Base-by-base conservation (phyloP, 2,888 invertebrate species). In the Lampropteryx suffumata region DNA sequence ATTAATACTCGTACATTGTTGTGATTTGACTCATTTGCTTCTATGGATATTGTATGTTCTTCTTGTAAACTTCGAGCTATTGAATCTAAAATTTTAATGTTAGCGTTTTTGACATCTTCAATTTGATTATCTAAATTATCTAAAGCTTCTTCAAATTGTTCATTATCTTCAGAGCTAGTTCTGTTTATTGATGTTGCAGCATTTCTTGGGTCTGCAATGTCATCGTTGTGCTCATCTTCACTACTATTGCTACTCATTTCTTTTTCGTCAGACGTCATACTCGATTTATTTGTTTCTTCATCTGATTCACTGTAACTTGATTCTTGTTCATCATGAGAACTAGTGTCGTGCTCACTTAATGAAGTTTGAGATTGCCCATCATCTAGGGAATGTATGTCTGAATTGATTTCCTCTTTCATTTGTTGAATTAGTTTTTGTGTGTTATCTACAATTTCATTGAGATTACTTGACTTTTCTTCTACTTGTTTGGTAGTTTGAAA, bases 361-460 rank as follows among this genome's bases (percentile, higher is more conserved):
- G 88, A 89, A 10, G 86, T 80, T 46, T 59, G 54, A n/a, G 59
- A 57, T 51, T 86, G 88, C 51, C 75, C 75, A 14, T 78, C 84
- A 56, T 82, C 82, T 24, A 85, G 73, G n/a, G 87, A 89, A 67
- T 91, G 92, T 62, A 93, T 92, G 65, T 92, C 92, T 17, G 87
- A 90, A 71, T 91, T 92, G 28, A 93, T 92, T 85, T 93, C 93
- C 63, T 92, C 92, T 69, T 91, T 92, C 93, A 93, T 93, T 78
- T 93, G 93, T 59, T 93, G 92, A 54, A 93, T 93, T 32, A 93
- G 68, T 49, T 86, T 88, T 71, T 93, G 93, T 0, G 93, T 93
- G 50, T 92, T 91, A 64, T 91, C 91, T 6, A 93, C 92, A 40
- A 93, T 86, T 55, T 92, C 92, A 57, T 77, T 84, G 17, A 90